Conservation (phyloP, 2,797 vertebrate species). For the Acipenser transmontanus region DNA sequence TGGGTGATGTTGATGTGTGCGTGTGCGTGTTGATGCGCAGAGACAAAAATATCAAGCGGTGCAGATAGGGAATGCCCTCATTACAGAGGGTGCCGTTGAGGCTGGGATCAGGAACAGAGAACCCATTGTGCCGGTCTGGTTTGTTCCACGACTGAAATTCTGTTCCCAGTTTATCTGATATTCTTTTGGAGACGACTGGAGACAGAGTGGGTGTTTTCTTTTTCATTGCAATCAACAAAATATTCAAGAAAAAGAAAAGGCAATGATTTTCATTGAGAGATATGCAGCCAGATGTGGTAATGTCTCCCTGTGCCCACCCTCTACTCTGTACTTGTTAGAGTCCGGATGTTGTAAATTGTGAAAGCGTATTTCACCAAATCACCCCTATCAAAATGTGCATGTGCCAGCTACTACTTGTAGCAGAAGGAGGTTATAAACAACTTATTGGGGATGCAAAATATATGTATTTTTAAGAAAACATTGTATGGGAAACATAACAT, state of each 20-base stretch:
- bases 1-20: not conserved
- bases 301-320: not conserved
- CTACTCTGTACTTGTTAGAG: not conserved
- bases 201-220: not conserved
- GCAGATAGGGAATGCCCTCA: constrained; percentile 8
- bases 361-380: too few species aligned
- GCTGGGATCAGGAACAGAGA: not conserved
- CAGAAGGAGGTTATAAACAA: too few species aligned
- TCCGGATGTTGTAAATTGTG: not conserved
- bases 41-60: not conserved
- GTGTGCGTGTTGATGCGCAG: not conserved
- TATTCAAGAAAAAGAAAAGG: not conserved
- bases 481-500: too few species aligned
- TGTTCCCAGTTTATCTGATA: constrained; percentile 9
- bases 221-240: not conserved
- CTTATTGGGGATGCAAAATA: too few species aligned
- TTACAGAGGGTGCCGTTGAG: not conserved
- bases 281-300: too few species aligned
- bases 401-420: too few species aligned
- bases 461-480: too few species aligned
- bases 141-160: not conserved
- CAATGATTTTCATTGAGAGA: not conserved
- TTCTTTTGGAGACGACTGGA: not conserved
- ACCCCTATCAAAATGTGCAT: too few species aligned
- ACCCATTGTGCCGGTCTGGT: not conserved